These are phyloP conservation scores for Pollimyrus isidori DNA, from an alignment of 2,113 vertebrate genomes.

Conservation along the genomic window DNA sequence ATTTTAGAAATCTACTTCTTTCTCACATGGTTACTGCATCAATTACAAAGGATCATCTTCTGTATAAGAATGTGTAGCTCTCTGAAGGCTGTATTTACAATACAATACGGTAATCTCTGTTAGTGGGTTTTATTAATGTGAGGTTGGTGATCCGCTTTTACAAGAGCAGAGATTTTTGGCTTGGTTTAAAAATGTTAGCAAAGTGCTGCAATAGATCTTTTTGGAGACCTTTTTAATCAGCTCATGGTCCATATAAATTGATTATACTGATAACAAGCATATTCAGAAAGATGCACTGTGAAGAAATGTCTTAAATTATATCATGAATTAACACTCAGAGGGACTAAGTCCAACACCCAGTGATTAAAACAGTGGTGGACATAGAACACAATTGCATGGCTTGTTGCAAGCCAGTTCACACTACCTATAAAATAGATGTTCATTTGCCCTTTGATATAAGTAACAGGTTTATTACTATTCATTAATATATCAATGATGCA, in stretches of 20 bases:
- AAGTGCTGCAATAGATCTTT: not conserved
- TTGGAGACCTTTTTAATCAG: not conserved
- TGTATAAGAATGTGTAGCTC: not conserved
- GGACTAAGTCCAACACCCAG: not conserved
- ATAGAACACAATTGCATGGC: not conserved
- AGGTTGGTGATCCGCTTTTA: not conserved
- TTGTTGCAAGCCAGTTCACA: not conserved
- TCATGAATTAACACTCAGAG: not conserved
- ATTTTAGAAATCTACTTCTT: not conserved
- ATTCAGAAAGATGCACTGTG: not conserved
- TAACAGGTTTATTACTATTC: not conserved
- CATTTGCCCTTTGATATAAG: not conserved
- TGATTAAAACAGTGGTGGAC: not conserved
- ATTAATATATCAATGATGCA: not conserved
- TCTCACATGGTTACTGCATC: not conserved
- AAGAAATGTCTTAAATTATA: not conserved
- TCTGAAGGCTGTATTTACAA: not conserved
- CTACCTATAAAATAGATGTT: not conserved
- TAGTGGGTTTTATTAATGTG: not conserved
- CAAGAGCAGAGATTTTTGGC: not conserved
- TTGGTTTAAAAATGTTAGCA: not conserved
- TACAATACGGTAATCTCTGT: not conserved
- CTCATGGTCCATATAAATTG: not conserved
- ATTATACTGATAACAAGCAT: not conserved
- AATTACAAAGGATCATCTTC: not conserved